Evolutionary conservation across 1,140 invertebrate genomes (phyloP).

Genomic region (Drosophila miranda): DNA sequence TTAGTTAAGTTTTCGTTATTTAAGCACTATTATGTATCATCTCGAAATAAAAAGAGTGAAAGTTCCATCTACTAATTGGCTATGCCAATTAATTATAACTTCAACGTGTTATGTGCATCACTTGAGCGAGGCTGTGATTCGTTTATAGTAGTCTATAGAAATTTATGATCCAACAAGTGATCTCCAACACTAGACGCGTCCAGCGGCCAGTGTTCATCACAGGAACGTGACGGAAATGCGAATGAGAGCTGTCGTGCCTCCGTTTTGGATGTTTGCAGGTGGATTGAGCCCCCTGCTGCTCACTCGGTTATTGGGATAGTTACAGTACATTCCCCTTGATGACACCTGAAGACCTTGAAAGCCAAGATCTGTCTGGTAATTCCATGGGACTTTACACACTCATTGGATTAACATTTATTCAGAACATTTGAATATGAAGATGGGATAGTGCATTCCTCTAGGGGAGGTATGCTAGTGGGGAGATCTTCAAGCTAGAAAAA

Average conservation of each 20-base stretch:
- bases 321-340: constrained; percentile 4
- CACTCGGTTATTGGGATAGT: constrained; percentile 30
- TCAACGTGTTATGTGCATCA: no score
- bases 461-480: no score
- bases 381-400: not conserved
- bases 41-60: constrained; percentile 25
- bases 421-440: no score
- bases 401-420: no score
- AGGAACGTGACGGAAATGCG: constrained; percentile 51
- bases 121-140: no score
- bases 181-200: not conserved
- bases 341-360: not conserved
- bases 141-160: not conserved
- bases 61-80: constrained; percentile 16
- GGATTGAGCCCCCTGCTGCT: not conserved
- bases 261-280: not conserved
- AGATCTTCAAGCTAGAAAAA: no score
- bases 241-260: constrained; percentile 29
- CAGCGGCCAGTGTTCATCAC: constrained; percentile 27
- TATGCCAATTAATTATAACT: constrained; percentile 1
- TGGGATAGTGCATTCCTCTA: no score
- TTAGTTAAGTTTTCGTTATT: not conserved
- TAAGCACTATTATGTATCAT: constrained; percentile 40
- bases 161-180: no score
- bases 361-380: not conserved